These are phyloP conservation scores for Polymixis lichenea DNA, from an alignment of 2,888 invertebrate species.

Conservation along the genomic window DNA sequence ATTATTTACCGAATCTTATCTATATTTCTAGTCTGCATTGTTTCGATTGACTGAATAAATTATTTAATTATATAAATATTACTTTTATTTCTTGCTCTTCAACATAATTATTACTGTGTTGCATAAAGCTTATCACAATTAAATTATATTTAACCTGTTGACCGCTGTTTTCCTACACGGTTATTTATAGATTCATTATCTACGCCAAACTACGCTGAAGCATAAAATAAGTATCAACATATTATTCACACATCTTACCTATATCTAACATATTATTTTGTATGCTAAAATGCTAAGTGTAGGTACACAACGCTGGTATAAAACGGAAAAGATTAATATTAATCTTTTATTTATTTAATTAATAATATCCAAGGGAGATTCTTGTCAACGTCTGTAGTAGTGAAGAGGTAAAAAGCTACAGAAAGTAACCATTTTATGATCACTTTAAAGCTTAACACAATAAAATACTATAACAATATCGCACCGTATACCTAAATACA, in stretches of 20 bases:
- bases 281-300: background rate
- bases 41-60: conserved; percentile 62
- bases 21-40: conserved; percentile 47
- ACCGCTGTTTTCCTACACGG: conserved; percentile 6
- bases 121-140: conserved; percentile 39
- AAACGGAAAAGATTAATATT: background rate
- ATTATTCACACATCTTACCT: background rate
- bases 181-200: conserved; percentile 5
- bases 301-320: background rate
- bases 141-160: conserved; percentile 41
- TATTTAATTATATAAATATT: conserved; percentile 29
- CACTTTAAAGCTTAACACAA: conserved; percentile 61
- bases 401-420: background rate
- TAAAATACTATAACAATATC: conserved; percentile 43
- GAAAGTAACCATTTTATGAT: conserved; percentile 43
- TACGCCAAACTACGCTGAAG: conserved; percentile 1
- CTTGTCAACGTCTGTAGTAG: background rate
- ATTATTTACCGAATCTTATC: conserved; percentile 29
- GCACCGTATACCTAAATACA: conserved; percentile 32
- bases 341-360: conserved; percentile 7
- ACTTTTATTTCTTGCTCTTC: conserved; percentile 26
- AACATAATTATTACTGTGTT: conserved; percentile 21
- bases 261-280: background rate
- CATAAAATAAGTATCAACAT: conserved; percentile 7
- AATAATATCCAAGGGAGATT: conserved; percentile 34